A percentile compares a stretch with the other conserved stretches of the same genome.
Conservation (phyloP, 2,113 vertebrate genomes). For the Corythornis cristatus region DNA sequence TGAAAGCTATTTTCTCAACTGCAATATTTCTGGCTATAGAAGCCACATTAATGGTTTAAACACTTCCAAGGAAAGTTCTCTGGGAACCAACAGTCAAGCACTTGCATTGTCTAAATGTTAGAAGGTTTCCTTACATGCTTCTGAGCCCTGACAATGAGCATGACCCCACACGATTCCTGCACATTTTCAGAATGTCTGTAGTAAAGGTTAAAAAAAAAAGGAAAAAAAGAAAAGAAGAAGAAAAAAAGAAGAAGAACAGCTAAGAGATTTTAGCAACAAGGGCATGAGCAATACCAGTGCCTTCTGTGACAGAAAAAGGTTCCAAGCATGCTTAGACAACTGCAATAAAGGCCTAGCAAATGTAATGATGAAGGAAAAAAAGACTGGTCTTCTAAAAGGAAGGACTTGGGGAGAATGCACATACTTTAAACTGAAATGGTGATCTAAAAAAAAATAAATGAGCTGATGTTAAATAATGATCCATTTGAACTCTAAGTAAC, state of each 20-base stretch:
- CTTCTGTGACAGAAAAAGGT: background rate
- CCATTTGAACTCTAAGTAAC: background rate
- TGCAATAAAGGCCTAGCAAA: background rate
- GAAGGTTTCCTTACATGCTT: background rate
- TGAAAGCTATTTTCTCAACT: background rate
- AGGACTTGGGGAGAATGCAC: background rate
- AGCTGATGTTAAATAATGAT: background rate
- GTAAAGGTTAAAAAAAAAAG: background rate
- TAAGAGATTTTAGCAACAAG: background rate
- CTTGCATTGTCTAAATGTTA: background rate
- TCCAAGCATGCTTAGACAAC: background rate
- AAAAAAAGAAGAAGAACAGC: background rate
- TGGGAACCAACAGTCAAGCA: background rate
- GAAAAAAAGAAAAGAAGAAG: background rate
- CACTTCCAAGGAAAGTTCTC: background rate
- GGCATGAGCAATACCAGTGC: background rate
- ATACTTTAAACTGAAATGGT: background rate
- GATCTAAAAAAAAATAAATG: background rate
- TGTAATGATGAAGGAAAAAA: background rate
- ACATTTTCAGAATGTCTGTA: background rate
- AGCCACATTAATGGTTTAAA: background rate
- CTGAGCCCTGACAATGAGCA: background rate
- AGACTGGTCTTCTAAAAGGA: background rate
- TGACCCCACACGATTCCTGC: background rate
- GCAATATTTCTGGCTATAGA: background rate